phyloP scores from a whole-genome alignment of 2,888 invertebrate genomes.

The Cantharis lateralis region DNA sequence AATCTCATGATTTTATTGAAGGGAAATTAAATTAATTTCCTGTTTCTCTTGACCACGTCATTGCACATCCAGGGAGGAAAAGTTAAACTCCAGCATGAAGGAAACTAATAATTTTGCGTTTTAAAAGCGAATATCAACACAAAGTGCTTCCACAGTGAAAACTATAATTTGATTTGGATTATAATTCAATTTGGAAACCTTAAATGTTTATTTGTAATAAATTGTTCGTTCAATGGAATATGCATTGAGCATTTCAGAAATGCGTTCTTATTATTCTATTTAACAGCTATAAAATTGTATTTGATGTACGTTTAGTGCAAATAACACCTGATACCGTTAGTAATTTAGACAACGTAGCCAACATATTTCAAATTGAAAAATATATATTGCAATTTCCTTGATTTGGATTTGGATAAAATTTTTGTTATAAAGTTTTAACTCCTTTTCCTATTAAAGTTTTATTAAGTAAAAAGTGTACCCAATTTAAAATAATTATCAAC shows the following conservation, averaged over 20 bases:
- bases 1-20: neutral
- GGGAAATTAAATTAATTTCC: neutral
- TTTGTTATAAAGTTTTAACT: neutral
- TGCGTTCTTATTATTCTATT: neutral
- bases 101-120: neutral
- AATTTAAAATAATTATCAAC: neutral
- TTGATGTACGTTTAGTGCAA: neutral
- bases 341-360: neutral
- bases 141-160: neutral
- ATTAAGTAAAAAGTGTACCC: neutral
- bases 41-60: neutral
- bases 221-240: neutral
- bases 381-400: neutral
- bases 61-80: neutral
- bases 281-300: neutral
- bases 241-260: too few species aligned
- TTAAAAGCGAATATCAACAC: neutral
- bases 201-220: neutral
- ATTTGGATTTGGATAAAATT: neutral
- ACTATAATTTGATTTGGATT: neutral
- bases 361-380: neutral
- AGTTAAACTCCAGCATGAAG: neutral
- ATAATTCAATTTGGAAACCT: neutral
- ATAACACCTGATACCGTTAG: neutral
- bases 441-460: neutral